Base-by-base conservation (phyloP, 2,113 vertebrate genomes). In the Plecturocebus donacophilus region DNA sequence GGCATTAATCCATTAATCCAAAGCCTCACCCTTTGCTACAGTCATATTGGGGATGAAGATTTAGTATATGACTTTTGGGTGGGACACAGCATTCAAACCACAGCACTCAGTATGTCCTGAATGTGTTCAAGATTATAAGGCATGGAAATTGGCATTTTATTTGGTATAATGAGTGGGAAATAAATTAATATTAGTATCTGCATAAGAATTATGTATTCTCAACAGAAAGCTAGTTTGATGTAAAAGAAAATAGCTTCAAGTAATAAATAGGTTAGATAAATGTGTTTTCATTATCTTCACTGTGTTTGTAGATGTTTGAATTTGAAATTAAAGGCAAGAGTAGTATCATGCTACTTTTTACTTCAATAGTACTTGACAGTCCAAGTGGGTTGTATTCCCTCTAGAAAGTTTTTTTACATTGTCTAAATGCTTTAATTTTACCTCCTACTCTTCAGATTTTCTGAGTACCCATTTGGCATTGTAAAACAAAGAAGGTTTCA, bases 121-220 rank as follows among this genome's bases (percentile, higher is more conserved):
- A 79, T 70, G 47, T 95, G 49, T 58, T 54, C 45, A 91, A 95
- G 40, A 77, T 35, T 40, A 71, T 14, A 35, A 86, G 25, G 35
- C 56, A 54, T 54, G 56, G 42, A 90, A 76, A n/a, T 45, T 75
- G 21, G 56, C 56, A 35, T 91, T 91, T 61, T 35, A 79, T 71
- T 61, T 86, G 73, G 27, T 71, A 86, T 38, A 35, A 49, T 9
- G 42, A 79, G 71, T 91, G 91, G n/a, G 61, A 86, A 91, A 58
- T 91, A 49, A 95, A 20, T 68, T 80, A 68, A 45, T 88, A 75
- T 79, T 80, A 73, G 23, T 81, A 54, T 66, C 21, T 85, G 70
- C 84, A 56, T 90, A 45, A 77, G 38, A 95, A 80, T 91, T 80
- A 21, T 23, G 38, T 86, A 38, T 86, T 91, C 54, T 95, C 61